phyloP scores from a whole-genome alignment of 2,113 vertebrate species.

The Chaenocephalus aceratus region DNA sequence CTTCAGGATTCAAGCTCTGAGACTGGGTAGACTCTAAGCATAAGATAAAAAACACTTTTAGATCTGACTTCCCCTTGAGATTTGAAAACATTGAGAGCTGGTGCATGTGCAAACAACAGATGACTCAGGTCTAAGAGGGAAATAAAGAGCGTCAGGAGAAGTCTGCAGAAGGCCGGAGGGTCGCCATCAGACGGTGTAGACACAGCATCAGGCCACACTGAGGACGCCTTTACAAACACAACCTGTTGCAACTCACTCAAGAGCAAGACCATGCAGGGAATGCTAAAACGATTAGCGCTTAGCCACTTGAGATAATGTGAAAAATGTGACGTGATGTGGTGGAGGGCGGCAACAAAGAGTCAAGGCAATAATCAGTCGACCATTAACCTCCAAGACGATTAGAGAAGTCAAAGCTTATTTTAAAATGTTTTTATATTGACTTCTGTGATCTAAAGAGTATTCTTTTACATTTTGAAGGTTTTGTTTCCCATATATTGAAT shows the following conservation, averaged over 20 bases:
- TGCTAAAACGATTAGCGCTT: conserved; percentile 68
- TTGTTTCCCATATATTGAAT: neutral
- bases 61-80: neutral
- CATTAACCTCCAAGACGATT: conserved; percentile 18
- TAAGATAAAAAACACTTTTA: neutral
- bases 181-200: conserved; percentile 40
- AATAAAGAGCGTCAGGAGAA: conserved; percentile 44
- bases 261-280: conserved; percentile 62
- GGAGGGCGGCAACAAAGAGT: conserved; percentile 39
- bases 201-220: conserved; percentile 62
- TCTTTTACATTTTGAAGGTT: neutral
- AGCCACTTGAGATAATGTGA: conserved; percentile 73
- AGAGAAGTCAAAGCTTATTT: too few relatives aligned
- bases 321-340: conserved; percentile 60
- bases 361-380: conserved; percentile 34
- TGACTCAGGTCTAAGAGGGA: conserved; percentile 47
- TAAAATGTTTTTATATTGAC: neutral
- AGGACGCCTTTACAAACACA: conserved; percentile 61
- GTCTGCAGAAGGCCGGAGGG: conserved; percentile 53
- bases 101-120: conserved; percentile 33
- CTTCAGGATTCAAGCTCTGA: conserved; percentile 5
- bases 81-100: conserved; percentile 13
- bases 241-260: conserved; percentile 67
- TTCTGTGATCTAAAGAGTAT: neutral
- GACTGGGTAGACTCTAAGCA: neutral